Conservation (phyloP, 2,888 invertebrate genomes). For the Papilio gigon region DNA sequence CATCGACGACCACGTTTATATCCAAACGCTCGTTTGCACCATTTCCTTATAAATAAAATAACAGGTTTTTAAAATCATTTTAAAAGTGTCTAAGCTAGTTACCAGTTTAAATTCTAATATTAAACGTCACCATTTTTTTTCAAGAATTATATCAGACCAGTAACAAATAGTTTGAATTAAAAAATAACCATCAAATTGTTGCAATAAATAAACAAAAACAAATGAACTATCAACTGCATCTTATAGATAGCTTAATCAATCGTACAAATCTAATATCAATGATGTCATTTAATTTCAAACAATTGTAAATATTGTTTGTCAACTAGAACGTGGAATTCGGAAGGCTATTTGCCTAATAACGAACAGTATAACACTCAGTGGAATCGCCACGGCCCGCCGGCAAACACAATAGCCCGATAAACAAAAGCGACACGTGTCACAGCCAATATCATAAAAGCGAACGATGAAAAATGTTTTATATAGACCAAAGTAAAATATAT, state of each 20-base stretch:
- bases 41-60: no score
- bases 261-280: slow-evolving; percentile 3
- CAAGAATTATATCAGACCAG: no score
- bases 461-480: slow-evolving; percentile 28
- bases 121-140: no score
- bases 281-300: background rate
- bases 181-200: no score
- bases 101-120: no score
- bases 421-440: slow-evolving; percentile 37
- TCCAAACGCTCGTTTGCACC: no score
- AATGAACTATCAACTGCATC: background rate
- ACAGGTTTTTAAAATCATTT: no score
- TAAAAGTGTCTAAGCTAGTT: no score
- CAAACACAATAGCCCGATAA: slow-evolving; percentile 36
- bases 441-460: slow-evolving; percentile 33
- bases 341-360: slow-evolving; percentile 27
- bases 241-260: background rate
- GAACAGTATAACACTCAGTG: slow-evolving; percentile 25
- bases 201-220: background rate
- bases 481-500: slow-evolving; percentile 13
- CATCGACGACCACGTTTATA: no score
- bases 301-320: slow-evolving; percentile 49
- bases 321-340: slow-evolving; percentile 48
- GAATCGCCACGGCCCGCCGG: slow-evolving; percentile 23
- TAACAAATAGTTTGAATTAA: no score